Conservation (phyloP, 2,888 invertebrate genomes). For the Athalia cordata region DNA sequence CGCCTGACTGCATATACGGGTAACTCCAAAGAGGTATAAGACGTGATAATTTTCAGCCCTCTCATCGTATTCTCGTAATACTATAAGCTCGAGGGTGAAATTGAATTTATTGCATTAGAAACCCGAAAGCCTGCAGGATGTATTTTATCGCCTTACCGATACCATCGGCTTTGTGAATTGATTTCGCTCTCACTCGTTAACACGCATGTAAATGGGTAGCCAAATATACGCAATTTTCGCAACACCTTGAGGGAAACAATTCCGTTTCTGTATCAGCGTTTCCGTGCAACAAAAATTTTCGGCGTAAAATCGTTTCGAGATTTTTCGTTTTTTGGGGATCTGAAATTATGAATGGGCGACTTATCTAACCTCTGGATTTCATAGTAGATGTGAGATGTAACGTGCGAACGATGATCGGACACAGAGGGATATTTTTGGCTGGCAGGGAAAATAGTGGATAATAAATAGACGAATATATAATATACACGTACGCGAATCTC, state of each 20-base stretch:
- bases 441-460: neutral
- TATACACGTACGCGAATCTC: neutral
- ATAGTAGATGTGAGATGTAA: neutral
- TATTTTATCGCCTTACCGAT: constrained; percentile 22
- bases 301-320: neutral
- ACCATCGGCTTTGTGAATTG: constrained; percentile 23
- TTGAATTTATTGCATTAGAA: constrained; percentile 25
- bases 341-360: neutral
- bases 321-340: neutral
- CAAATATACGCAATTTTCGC: neutral
- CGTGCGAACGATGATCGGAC: neutral
- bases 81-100: neutral
- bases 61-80: neutral
- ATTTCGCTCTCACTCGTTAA: constrained; percentile 15
- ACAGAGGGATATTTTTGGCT: constrained; percentile 4
- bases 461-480: constrained; percentile 3
- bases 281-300: too few relatives aligned
- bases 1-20: neutral
- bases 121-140: constrained; percentile 6
- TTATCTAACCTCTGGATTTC: neutral
- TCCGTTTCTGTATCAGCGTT: too few relatives aligned
- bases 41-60: neutral
- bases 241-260: too few relatives aligned
- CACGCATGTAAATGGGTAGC: too few relatives aligned
- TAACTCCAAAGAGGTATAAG: neutral